Evolutionary conservation across 2,888 invertebrate genomes (phyloP).

Genomic region (Abrostola tripartita): DNA sequence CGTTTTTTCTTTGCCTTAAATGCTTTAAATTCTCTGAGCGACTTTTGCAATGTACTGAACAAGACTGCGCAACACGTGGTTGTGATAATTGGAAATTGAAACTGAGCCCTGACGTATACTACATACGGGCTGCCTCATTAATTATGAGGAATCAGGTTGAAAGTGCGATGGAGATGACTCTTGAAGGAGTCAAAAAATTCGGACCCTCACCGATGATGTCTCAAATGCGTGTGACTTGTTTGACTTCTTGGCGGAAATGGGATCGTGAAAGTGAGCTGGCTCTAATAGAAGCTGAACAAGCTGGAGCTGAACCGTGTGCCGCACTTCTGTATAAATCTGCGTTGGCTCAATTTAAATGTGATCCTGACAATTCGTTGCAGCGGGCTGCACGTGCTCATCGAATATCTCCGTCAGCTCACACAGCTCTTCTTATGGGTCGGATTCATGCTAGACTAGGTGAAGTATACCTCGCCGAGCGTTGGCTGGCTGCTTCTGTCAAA

Average conservation of each 20-base stretch:
- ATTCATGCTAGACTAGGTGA: constrained; percentile 71
- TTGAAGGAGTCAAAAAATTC: constrained; percentile 66
- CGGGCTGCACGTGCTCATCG: constrained; percentile 79
- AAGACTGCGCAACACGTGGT: constrained; percentile 71
- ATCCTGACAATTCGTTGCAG: constrained; percentile 73
- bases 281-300: constrained; percentile 69
- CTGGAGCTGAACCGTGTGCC: constrained; percentile 70
- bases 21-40: constrained; percentile 75
- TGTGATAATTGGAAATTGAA: constrained; percentile 52
- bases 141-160: constrained; percentile 67
- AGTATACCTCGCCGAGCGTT: constrained; percentile 73
- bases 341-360: constrained; percentile 61
- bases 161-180: constrained; percentile 66
- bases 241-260: constrained; percentile 71
- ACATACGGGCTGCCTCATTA: constrained; percentile 74
- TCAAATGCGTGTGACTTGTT: constrained; percentile 76
- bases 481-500: constrained; percentile 79
- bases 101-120: constrained; percentile 67
- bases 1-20: constrained; percentile 81
- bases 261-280: constrained; percentile 73
- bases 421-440: constrained; percentile 75
- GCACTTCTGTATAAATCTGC: constrained; percentile 74
- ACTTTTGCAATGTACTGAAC: constrained; percentile 72
- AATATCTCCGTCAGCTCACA: constrained; percentile 72
- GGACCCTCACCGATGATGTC: constrained; percentile 76